A percentile compares a stretch with the other conserved stretches of the same genome.
Conservation (phyloP, 2,797 vertebrate genomes). For the Gephyroberyx darwinii region DNA sequence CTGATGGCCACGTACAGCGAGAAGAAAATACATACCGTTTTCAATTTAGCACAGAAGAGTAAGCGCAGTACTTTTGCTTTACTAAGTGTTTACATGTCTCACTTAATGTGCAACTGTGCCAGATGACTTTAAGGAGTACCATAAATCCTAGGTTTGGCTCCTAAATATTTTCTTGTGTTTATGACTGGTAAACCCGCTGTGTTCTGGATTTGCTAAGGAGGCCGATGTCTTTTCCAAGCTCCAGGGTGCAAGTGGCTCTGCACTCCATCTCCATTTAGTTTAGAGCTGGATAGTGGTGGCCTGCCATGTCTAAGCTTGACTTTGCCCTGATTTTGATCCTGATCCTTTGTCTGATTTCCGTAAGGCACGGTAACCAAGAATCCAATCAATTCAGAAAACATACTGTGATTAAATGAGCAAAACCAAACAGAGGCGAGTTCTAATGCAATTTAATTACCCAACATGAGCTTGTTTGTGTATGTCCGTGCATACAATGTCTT, state of each 20-base stretch:
- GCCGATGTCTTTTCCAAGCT: slow-evolving; percentile 62
- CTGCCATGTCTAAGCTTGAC: slow-evolving; percentile 52
- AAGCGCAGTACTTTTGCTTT: slow-evolving; percentile 45
- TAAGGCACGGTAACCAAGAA: slow-evolving; percentile 36
- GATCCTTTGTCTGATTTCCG: slow-evolving; percentile 33
- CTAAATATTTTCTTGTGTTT: slow-evolving; percentile 67
- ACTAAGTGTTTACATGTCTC: slow-evolving; percentile 69
- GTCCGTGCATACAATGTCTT: background rate
- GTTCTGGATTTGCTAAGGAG: slow-evolving; percentile 46
- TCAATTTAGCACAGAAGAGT: slow-evolving; percentile 34
- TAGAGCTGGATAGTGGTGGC: slow-evolving; percentile 46
- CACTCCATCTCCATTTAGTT: slow-evolving; percentile 48
- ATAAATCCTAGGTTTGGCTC: slow-evolving; percentile 68
- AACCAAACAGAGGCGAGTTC: background rate
- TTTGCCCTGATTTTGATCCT: slow-evolving; percentile 51
- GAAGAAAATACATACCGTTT: slow-evolving; percentile 40
- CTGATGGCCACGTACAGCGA: slow-evolving; percentile 26
- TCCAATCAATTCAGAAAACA: slow-evolving; percentile 33
- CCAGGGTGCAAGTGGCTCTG: slow-evolving; percentile 61
- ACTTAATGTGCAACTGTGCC: slow-evolving; percentile 58
- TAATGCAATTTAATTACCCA: slow-evolving; percentile 21
- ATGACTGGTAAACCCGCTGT: slow-evolving; percentile 63
- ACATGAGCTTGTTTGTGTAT: background rate
- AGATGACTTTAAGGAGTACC: slow-evolving; percentile 56
- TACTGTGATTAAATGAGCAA: slow-evolving; percentile 33